Base-by-base conservation (phyloP, 1,140 invertebrate species). In the Zeugodacus cucurbitae region DNA sequence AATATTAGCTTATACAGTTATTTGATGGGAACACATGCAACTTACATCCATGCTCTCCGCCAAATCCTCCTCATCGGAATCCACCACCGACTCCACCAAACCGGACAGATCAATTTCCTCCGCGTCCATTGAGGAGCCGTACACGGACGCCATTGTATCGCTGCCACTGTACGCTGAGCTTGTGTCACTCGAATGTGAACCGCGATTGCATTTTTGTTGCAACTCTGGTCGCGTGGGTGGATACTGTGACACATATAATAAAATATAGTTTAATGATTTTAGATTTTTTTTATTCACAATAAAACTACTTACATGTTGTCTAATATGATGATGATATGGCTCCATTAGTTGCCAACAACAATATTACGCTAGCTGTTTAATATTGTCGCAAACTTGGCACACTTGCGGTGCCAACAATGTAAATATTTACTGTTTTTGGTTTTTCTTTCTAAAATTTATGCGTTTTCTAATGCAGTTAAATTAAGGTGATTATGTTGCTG, bases 111-210 rank as follows among this genome's bases (percentile, higher is more conserved):
- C 98, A 54, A 98, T 96, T 92, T 98, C 98, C 90, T 98, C 97
- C 67, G 96, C 96, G 94, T 98, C 97, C 89, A 97, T 95, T 88
- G 97, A 96, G 6, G 96, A 97, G 90, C 96, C 96, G 92, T 98
- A 97, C 85, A 97, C 97, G 82, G 97, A 97, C 91, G 98, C 98
- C 98, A 99, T 99, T 89, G 98, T 98, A 94, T 99, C 98, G 86
- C 97, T 98, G 48, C 98, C 98, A 91, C 97, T 98, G 93, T 99
- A 99, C 64, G 97, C 98, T 89, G 97, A 98, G 93, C 97, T 98
- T 3, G 98, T 99, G 93, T 99, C 98, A 93, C 97, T 98, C 44
- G 97, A 97, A 92, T 98, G 97, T 29, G 97, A 97, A 90, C 96
- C 96, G 88, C 97, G 95, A 91, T 97, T 97, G 90, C 96, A 97